Base-by-base conservation (phyloP, 2,797 vertebrate species). In the Notolepis coatsorum region DNA sequence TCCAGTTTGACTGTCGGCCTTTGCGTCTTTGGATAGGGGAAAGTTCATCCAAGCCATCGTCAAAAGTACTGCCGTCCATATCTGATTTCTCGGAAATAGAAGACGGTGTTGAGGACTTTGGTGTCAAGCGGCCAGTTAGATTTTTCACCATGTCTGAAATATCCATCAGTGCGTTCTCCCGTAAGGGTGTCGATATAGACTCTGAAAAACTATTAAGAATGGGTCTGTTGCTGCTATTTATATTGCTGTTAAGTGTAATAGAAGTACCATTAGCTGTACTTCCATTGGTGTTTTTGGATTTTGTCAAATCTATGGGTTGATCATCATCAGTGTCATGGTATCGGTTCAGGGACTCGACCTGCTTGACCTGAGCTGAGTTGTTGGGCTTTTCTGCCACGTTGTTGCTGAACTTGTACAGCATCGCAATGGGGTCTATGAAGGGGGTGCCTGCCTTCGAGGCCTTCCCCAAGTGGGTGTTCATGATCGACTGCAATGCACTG, bases 81-180 rank as follows among this genome's bases (percentile, higher is more conserved):
- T 98, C 97, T 0, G 97, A 99, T 82, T 98, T 98, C 85, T 99
- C 96, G 0, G 96, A 98, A 67, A 96, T 84, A 0, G 97, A 98
- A 58, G 97, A 98, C 0, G 97, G 96, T 7, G 97, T 98, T 3
- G 96, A 97, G 28, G 97, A 98, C 88, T 99, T 99, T 77, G 97
- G 97, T 23, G 97, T 99, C 87, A 98, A 91, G 41, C 94, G 96
- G 27, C 97, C 97, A 0, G 97, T 99, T 76, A 99, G 95, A 87
- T 99, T 99, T 77, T 98, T 99, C 33, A 99, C 97, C 97, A 99
- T 99, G 85, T 99, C 97, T 0, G 97, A 99, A 88, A 99, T 99
- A 90, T 99, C 97, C 95, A 98, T 95, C 83, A 99, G 85, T 24
- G 97, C 97, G 3, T 97, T 98, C 84, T 99, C 97, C 65, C 96